Percentiles rank a stretch among this genome's conserved stretches.
Conservation (phyloP, 2,888 invertebrate species). For the Erpobdella octoculata region DNA sequence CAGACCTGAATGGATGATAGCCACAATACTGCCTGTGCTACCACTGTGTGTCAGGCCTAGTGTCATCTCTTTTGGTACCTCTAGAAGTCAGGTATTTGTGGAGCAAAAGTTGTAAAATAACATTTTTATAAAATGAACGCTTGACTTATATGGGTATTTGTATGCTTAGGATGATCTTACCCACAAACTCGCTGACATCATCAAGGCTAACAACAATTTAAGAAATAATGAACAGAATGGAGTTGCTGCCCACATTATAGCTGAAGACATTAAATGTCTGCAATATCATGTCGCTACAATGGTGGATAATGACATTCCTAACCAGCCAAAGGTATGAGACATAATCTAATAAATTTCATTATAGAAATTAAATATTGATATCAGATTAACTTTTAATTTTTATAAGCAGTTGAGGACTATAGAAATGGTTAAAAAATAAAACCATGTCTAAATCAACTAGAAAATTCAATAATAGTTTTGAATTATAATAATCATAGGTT, state of each 20-base stretch:
- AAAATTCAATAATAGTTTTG: too few relatives aligned
- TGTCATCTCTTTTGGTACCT: constrained; percentile 98
- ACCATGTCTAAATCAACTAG: too few relatives aligned
- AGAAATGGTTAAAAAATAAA: too few relatives aligned
- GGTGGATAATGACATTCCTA: constrained; percentile 97
- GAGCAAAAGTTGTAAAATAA: not conserved
- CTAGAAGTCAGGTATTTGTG: constrained; percentile 67
- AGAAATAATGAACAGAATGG: constrained; percentile 89
- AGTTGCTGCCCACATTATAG: constrained; percentile 90
- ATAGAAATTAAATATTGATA: not conserved
- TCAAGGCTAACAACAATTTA: constrained; percentile 93
- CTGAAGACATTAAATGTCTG: constrained; percentile 91
- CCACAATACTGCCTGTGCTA: constrained; percentile 92
- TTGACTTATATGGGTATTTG: not conserved
- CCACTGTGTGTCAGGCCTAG: constrained; percentile 92
- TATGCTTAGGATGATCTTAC: constrained; percentile 85
- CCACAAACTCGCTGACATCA: constrained; percentile 94
- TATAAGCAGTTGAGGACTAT: too few relatives aligned
- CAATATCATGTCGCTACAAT: constrained; percentile 98
- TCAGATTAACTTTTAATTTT: too few relatives aligned
- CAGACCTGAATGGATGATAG: constrained; percentile 98
- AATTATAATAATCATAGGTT: too few relatives aligned
- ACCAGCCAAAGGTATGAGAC: constrained; percentile 54
- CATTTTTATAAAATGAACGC: not conserved
- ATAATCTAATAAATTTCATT: not conserved